Base-by-base conservation (phyloP, 2,797 vertebrate genomes). In the Pseudochaenichthys georgianus region DNA sequence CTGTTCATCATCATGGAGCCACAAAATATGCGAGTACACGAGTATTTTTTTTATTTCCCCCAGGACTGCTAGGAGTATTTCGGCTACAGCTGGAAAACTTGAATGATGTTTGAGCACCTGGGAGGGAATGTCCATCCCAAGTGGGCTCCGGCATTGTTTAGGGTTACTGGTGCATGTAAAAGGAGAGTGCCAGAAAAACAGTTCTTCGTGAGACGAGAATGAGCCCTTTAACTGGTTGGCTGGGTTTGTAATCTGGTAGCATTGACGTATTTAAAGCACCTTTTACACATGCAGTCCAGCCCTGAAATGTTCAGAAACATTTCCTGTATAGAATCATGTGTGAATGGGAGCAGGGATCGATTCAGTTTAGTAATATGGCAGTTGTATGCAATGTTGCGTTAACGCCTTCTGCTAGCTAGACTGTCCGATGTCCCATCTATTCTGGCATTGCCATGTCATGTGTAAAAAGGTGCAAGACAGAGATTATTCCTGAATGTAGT, bases 91-190 rank as follows among this genome's bases (percentile, higher is more conserved):
- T 55, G 66, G 62, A 81, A 74, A 81, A 85, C 63, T 58, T 55
- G 46, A 71, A 73, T 70, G 53, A 77, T 71, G 58, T 76, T 79
- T 41, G 81, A 74, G 64, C 78, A 84, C 82, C 74, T 82, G 61
- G 59, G 74, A 86, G 67, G 77, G 68, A 77, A 75, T 48, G 48
- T 73, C 66, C 48, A 59, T 77, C 64, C 69, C 71, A 61, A 72
- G 59, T 77, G 62, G 28, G 43, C 42, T 70, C 55, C 84, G 75
- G 81, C 47, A 73, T 71, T 73, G 73, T 76, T 87, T 28, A 17
- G 58, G 69, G 47, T 70, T 70, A 87, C 31, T 79, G 80, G 70
- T 62, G 79, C 87, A 83, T 73, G 59, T 66, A 57, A 69, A 28
- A 58, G 63, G 67, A 80, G 68, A 77, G 70, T 64, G 76, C 75